Conservation (phyloP, 2,888 invertebrate species). For the Eupithecia insigniata region DNA sequence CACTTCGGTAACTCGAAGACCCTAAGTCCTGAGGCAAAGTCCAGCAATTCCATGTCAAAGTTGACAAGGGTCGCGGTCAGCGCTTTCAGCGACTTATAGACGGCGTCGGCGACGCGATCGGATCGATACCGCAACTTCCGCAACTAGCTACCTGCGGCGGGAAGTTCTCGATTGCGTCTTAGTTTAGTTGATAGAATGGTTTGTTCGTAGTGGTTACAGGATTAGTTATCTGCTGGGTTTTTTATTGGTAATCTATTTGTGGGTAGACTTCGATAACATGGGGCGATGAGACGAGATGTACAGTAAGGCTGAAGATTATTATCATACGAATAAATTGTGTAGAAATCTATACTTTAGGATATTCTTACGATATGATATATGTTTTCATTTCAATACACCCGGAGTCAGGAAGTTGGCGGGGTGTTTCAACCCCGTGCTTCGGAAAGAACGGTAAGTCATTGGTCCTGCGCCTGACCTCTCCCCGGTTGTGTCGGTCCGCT, state of each 20-base stretch:
- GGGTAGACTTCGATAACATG: background rate
- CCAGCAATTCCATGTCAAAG: constrained; percentile 60
- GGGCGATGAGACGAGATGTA: background rate
- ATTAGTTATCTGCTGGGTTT: constrained; percentile 3
- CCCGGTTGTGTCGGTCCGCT: too few species aligned
- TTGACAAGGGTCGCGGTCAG: constrained; percentile 70
- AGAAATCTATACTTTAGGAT: background rate
- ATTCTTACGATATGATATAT: too few species aligned
- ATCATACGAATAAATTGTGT: background rate
- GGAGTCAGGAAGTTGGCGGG: too few species aligned
- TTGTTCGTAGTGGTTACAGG: constrained; percentile 28
- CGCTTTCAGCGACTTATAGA: constrained; percentile 61
- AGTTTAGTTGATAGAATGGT: constrained; percentile 38
- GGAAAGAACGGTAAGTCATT: too few species aligned
- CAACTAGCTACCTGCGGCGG: constrained; percentile 49
- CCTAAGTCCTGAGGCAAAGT: constrained; percentile 40
- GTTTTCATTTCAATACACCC: too few species aligned
- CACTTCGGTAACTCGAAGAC: constrained; percentile 5
- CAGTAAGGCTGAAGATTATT: background rate
- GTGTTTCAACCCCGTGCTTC: too few species aligned
- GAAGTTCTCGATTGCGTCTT: constrained; percentile 44
- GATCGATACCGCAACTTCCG: constrained; percentile 51
- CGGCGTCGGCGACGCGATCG: constrained; percentile 55
- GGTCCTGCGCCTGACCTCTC: too few species aligned
- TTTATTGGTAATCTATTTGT: constrained; percentile 8